Evolutionary conservation across 2,113 vertebrate genomes (phyloP).

Genomic region (Pterocles gutturalis): DNA sequence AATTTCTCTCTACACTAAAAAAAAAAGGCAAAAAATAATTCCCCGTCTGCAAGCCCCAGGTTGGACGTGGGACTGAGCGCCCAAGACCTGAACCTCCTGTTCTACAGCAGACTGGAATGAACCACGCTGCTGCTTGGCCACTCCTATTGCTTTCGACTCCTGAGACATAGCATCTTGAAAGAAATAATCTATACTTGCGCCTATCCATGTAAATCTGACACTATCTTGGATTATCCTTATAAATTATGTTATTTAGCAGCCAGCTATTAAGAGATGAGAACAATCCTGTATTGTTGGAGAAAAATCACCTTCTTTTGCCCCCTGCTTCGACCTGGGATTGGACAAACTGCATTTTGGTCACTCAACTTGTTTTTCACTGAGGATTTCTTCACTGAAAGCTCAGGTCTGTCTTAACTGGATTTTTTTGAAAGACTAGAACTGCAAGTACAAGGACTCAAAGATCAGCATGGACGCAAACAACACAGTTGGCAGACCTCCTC

Average conservation of each 20-base stretch:
- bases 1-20: neutral
- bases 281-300: neutral
- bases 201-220: neutral
- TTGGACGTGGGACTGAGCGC: neutral
- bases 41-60: neutral
- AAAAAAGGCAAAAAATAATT: neutral
- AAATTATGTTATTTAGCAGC: neutral
- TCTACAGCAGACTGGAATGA: neutral
- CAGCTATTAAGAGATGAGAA: neutral
- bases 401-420: neutral
- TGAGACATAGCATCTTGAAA: neutral
- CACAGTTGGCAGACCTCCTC: neutral
- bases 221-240: neutral
- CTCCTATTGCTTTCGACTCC: neutral
- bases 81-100: neutral
- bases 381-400: neutral
- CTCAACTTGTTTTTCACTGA: neutral
- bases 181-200: neutral
- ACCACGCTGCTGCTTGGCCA: neutral
- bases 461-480: neutral
- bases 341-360: neutral
- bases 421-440: neutral
- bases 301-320: neutral
- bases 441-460: neutral
- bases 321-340: neutral